These are phyloP conservation scores for Pristionchus maxplancki DNA, from an alignment of 2,888 invertebrate genomes.

Conservation along the genomic window DNA sequence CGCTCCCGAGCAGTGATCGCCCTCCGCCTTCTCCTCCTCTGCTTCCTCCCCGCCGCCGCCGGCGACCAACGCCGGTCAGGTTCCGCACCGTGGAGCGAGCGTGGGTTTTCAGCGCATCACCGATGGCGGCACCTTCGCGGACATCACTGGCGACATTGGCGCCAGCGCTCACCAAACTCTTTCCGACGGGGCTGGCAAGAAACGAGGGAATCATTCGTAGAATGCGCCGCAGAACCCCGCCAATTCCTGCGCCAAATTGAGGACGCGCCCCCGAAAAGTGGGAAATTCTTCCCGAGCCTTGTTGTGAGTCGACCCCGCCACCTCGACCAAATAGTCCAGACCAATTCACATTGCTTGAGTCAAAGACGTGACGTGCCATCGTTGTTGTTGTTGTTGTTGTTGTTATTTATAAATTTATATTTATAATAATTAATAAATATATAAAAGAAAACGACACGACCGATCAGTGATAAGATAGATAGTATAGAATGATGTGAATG, in stretches of 20 bases:
- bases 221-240: not conserved
- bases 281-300: not conserved
- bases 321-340: not conserved
- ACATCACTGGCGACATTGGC: not conserved
- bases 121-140: not conserved
- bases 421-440: too few relatives aligned
- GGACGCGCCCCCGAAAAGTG: not conserved
- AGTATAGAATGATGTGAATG: too few relatives aligned
- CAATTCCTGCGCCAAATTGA: not conserved
- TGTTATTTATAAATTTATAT: too few relatives aligned
- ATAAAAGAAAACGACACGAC: too few relatives aligned
- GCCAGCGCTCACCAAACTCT: not conserved
- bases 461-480: too few relatives aligned
- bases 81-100: not conserved
- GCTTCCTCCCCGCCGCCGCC: not conserved
- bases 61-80: not conserved
- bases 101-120: not conserved
- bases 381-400: too few relatives aligned
- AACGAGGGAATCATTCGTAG: slow-evolving; percentile 18
- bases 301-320: not conserved
- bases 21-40: not conserved
- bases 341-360: not conserved
- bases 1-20: too few relatives aligned
- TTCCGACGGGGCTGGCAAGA: not conserved
- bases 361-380: not conserved